Evolutionary conservation across 2,888 invertebrate genomes (phyloP).

Genomic region (Myopa testacea): DNA sequence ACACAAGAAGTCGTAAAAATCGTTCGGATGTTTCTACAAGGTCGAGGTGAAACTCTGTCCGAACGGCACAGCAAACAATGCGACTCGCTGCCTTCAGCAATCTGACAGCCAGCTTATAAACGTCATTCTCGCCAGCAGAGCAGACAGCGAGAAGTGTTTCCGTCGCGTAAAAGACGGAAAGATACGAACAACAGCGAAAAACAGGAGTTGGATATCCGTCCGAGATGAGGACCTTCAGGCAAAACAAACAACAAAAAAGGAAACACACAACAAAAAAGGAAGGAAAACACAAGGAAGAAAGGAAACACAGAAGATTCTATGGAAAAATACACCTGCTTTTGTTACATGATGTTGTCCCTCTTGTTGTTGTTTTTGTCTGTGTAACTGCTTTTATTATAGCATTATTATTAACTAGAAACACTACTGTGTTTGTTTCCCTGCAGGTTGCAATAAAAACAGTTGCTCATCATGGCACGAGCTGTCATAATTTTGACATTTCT

Average conservation of each 20-base stretch:
- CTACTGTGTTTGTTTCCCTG: neutral
- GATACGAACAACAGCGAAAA: too few relatives aligned
- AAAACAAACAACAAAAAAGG: neutral
- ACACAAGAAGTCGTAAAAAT: too few relatives aligned
- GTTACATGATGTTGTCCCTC: too few relatives aligned
- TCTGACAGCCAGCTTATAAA: neutral
- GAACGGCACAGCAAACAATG: neutral
- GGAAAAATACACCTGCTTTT: neutral
- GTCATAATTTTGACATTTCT: conserved; percentile 25
- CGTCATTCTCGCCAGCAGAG: neutral
- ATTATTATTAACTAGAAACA: neutral
- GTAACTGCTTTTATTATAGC: neutral
- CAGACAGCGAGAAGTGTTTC: neutral
- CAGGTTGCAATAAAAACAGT: neutral
- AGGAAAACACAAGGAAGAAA: neutral
- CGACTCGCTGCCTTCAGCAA: neutral
- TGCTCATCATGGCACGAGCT: neutral
- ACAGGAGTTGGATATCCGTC: too few relatives aligned
- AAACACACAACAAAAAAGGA: neutral
- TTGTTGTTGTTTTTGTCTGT: too few relatives aligned
- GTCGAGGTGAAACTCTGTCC: neutral
- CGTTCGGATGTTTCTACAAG: neutral
- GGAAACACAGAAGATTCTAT: neutral
- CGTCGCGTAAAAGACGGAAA: too few relatives aligned
- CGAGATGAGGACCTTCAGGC: too few relatives aligned